Evolutionary conservation across 2,113 vertebrate species (phyloP).

Genomic region (Haemorhous mexicanus): DNA sequence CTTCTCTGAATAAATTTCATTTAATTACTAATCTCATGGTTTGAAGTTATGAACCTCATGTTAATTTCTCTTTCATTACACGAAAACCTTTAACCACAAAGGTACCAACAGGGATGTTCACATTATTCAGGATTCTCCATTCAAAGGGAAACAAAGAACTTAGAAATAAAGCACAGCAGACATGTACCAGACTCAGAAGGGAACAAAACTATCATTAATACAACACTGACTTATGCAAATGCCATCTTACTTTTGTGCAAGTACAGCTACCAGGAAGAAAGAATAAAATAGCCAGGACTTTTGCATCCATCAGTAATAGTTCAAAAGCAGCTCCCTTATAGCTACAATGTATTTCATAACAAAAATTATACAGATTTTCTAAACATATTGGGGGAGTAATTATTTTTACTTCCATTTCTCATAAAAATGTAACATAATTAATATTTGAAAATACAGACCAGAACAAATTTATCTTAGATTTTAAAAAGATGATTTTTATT

Average conservation of each 20-base stretch:
- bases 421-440: background rate
- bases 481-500: constrained; percentile 81
- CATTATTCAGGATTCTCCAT: background rate
- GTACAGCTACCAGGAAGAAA: background rate
- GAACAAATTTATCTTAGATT: constrained; percentile 64
- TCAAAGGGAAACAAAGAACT: background rate
- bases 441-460: constrained; percentile 41
- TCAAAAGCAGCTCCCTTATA: background rate
- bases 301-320: background rate
- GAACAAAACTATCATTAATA: background rate
- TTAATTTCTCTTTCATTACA: background rate
- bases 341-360: background rate
- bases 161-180: background rate
- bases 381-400: background rate
- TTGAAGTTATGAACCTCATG: background rate
- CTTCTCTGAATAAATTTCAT: background rate
- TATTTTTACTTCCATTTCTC: background rate
- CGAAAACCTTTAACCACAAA: background rate
- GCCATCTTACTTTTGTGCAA: background rate
- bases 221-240: background rate
- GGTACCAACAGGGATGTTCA: background rate
- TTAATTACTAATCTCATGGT: background rate
- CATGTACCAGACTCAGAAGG: background rate
- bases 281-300: background rate
- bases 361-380: background rate